These are phyloP conservation scores for Loripinus fragilis DNA, from an alignment of 2,888 invertebrate species.

Conservation along the genomic window DNA sequence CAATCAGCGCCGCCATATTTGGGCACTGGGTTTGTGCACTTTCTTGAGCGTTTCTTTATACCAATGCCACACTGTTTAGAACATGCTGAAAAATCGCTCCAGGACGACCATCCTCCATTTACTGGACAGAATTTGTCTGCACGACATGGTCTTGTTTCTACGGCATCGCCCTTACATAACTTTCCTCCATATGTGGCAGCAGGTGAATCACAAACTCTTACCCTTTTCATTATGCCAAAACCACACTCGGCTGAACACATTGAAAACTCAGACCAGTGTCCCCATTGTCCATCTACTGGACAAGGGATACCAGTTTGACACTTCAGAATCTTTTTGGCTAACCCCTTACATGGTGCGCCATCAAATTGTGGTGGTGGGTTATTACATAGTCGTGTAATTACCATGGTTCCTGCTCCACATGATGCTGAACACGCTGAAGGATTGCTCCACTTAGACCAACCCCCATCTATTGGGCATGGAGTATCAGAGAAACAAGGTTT, in stretches of 20 bases:
- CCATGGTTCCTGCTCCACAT: constrained; percentile 35
- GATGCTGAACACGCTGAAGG: constrained; percentile 25
- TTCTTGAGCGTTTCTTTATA: constrained; percentile 19
- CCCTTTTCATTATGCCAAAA: constrained; percentile 33
- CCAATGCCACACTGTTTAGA: constrained; percentile 49
- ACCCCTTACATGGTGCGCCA: constrained; percentile 47
- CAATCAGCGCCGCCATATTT: constrained; percentile 47
- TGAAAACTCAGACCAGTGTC: constrained; percentile 42
- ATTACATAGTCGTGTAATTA: constrained; percentile 26
- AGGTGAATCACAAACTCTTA: constrained; percentile 49
- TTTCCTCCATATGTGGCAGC: constrained; percentile 48
- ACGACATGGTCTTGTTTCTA: constrained; percentile 37
- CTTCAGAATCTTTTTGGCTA: constrained; percentile 17
- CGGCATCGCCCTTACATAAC: constrained; percentile 40
- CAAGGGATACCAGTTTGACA: constrained; percentile 49
- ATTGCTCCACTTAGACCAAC: constrained; percentile 36
- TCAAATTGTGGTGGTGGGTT: constrained; percentile 46
- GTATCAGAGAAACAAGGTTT: constrained; percentile 23
- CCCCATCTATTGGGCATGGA: constrained; percentile 41
- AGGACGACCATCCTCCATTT: constrained; percentile 50
- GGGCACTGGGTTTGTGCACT: constrained; percentile 44
- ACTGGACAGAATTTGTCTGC: constrained; percentile 42
- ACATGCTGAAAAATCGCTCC: constrained; percentile 44
- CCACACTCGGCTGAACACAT: constrained; percentile 56
- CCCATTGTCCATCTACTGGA: constrained; percentile 58